Evolutionary conservation across 2,888 invertebrate species (phyloP), one percentile per base, ranked within the genome.

Genomic region (Andrena fulva): DNA sequence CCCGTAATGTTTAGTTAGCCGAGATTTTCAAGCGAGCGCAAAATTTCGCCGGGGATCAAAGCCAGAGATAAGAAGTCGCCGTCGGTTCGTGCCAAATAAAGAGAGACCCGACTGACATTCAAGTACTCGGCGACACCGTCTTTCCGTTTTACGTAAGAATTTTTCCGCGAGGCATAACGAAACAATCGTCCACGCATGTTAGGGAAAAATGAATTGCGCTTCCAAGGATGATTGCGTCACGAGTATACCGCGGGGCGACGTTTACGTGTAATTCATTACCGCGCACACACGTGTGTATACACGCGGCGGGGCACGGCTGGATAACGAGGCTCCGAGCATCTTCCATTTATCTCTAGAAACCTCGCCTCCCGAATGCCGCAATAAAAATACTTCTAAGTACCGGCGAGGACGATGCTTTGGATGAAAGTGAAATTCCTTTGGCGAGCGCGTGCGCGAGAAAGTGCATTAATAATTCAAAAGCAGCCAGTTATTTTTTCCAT

Each of bases 181-280:
- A 20, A 35, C 48, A 35, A 64, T 35, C 27, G 60, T 1, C 24
- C 16, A 35, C n/a, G 31, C 7, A 20, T 5, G 12, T 6, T 7
- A 33, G 16, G 31, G 42, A 70, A 64, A 77, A 77, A 79, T 50
- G 70, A 33, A 78, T 75, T 63, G 66, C n/a, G 29, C n/a, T 76
- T 81, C 66, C 76, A 78, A 78, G 85, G 73, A 75, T 81, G 62
- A 52, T 87, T 85, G 73, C 81, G 76, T 87, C 86, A 79, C 62
- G 31, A 74, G 59, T 16, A 7, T 16, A 7, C 35, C 7, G n/a
- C 2, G 29, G 50, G 29, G 50, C 6, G 62, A 35, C 52, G 71
- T 27, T 62, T 69, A 64, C 68, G 59, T 50, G 69, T 56, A 66
- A 69, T 52, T 73, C 67, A 79, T 84, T 77, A 74, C 50, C 54